Percentiles rank a stretch among this genome's conserved stretches.
Conservation (phyloP, 2,113 vertebrate genomes). For the Tursiops truncatus region DNA sequence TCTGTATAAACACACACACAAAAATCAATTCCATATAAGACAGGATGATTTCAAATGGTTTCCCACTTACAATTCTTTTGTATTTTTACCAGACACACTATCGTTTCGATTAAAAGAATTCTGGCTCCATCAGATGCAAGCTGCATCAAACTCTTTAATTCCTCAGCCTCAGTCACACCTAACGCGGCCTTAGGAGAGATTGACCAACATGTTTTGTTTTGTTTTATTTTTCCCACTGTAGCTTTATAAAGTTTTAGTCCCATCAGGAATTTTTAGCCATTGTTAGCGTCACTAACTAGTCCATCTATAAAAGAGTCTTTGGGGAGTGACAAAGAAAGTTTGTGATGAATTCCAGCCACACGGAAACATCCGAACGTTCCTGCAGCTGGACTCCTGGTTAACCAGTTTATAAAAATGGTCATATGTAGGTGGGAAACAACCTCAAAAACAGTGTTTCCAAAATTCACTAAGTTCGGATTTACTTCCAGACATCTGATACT, state of each 20-base stretch:
- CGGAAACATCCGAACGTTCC: constrained; percentile 66
- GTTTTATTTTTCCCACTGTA: background rate
- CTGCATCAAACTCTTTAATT: background rate
- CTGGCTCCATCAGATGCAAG: background rate
- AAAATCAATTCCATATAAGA: background rate
- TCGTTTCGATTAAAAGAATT: background rate
- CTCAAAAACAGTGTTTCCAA: constrained; percentile 75
- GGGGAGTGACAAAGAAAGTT: constrained; percentile 62
- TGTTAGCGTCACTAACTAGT: constrained; percentile 51
- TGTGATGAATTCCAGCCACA: constrained; percentile 71
- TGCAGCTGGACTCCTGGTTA: constrained; percentile 85
- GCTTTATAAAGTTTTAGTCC: constrained; percentile 31
- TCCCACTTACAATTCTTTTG: background rate
- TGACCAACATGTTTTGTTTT: background rate
- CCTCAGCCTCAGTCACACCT: background rate
- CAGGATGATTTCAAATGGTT: background rate
- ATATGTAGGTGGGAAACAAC: constrained; percentile 82
- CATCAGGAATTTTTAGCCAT: constrained; percentile 21
- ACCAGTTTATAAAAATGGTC: constrained; percentile 85
- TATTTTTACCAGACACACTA: background rate
- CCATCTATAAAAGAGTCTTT: constrained; percentile 59
- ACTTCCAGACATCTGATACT: constrained; percentile 78
- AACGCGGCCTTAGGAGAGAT: background rate
- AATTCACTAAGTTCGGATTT: constrained; percentile 82
- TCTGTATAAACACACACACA: background rate